phyloP scores from a whole-genome alignment of 1,140 invertebrate genomes.

The Laodelphax striatellus region DNA sequence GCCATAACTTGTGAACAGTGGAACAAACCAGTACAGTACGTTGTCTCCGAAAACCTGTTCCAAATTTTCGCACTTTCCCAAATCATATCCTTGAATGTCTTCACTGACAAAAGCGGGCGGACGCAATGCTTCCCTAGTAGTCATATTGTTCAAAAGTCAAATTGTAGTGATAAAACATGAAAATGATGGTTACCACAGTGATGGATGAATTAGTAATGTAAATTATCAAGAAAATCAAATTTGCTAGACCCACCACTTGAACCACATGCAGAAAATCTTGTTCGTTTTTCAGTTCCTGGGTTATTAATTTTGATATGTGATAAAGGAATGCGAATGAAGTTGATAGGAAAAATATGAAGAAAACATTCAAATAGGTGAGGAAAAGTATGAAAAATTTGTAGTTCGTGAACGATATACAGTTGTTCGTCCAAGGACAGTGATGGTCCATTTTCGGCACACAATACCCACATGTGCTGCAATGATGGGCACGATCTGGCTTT shows the following conservation, averaged over 20 bases:
- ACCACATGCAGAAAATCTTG: conserved; percentile 1
- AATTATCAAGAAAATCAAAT: conserved; percentile 5
- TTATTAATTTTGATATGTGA: neutral
- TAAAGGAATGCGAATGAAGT: too few species aligned
- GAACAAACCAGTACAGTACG: conserved; percentile 75
- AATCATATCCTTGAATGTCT: conserved; percentile 91
- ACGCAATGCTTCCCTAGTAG: conserved; percentile 81
- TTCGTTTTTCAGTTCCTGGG: neutral
- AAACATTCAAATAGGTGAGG: conserved; percentile 76
- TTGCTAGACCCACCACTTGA: neutral
- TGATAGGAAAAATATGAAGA: conserved; percentile 8
- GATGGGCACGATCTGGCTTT: conserved; percentile 92
- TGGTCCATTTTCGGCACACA: conserved; percentile 98
- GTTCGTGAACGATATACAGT: conserved; percentile 95
- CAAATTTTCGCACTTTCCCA: conserved; percentile 85
- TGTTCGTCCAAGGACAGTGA: conserved; percentile 98
- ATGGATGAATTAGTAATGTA: conserved; percentile 11
- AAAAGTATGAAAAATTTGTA: conserved; percentile 99
- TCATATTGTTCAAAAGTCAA: too few species aligned
- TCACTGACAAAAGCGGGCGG: conserved; percentile 87
- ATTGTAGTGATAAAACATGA: too few species aligned
- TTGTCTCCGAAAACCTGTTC: conserved; percentile 89
- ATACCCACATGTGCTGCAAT: conserved; percentile 86
- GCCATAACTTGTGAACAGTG: conserved; percentile 64
- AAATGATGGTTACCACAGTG: too few species aligned